Base-by-base conservation (phyloP, 2,113 vertebrate species). In the Haemorhous mexicanus region DNA sequence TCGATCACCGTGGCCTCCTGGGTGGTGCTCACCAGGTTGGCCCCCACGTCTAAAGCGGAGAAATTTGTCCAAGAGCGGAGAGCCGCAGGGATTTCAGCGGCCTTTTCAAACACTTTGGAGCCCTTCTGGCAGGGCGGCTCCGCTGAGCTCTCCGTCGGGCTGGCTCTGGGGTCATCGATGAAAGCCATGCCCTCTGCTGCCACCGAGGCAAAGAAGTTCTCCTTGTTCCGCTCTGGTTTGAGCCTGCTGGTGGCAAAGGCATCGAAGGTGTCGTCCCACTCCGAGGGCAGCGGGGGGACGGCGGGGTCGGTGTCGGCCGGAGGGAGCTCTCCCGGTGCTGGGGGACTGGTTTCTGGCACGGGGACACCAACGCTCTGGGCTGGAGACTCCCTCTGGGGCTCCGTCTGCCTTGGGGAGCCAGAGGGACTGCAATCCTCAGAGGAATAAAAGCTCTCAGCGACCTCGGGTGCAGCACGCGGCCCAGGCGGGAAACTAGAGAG, bases 251-350 rank as follows among this genome's bases (percentile, higher is more conserved):
- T 98, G 4, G 99, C 98, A 95, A 99, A 99, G 62, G 96, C 94
- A 70, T 98, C 98, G 76, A 99, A 99, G 72, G 97, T 98, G 7
- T 99, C 98, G 11, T 99, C 98, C 98, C 98, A 98, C 85, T 98
- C 98, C 0, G 98, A 96, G 93, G 85, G 97, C 76, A 94, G 67
- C 46, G 69, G 37, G 23, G 98, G 97, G 39, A 91, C 52, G 6
- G 96, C 35, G 1, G 95, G 90, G 14, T 75, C 80, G 90, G 41
- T 95, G 23, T 84, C 91, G 14, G 32, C 90, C 32, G 96, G 75
- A 91, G 73, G 80, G 47, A 77, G 95, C 27, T 84, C 80, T 79
- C 63, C 82, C 67, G 47, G 92, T 11, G 97, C 82, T 10, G 97
- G 91, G 37, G 98, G 98, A 30, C 97, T 94, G 2, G 98, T 98